Conservation (phyloP, 1,140 invertebrate species). For the Diploscapter pachys region DNA sequence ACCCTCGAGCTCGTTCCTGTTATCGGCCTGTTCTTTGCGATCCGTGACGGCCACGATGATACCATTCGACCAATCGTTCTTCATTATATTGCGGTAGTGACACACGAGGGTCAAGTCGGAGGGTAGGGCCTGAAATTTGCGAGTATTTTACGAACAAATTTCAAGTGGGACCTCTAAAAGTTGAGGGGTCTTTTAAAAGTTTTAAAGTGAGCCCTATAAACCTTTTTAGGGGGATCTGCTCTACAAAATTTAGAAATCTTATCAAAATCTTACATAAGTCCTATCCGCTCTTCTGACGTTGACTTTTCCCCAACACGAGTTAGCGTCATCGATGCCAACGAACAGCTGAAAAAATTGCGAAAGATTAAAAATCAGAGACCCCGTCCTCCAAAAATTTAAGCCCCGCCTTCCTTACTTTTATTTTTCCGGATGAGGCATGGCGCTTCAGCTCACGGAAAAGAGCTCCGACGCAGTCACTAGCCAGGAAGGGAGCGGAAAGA, state of each 20-base stretch:
- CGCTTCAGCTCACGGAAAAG: conserved; percentile 46
- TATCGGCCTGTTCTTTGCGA: conserved; percentile 47
- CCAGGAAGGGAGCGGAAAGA: conserved; percentile 49
- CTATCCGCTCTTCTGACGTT: conserved; percentile 46
- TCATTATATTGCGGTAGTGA: conserved; percentile 43
- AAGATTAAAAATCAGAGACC: neutral
- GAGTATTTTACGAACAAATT: neutral
- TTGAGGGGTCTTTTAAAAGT: too few species aligned
- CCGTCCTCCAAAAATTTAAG: too few species aligned
- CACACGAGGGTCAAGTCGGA: conserved; percentile 47
- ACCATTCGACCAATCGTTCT: conserved; percentile 53
- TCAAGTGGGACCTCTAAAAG: conserved; percentile 15
- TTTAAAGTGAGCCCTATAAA: conserved; percentile 6
- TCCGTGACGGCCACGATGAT: conserved; percentile 50
- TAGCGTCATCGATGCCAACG: conserved; percentile 52
- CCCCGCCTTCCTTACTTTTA: conserved; percentile 32
- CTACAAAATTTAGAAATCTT: conserved; percentile 17
- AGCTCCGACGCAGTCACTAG: conserved; percentile 54
- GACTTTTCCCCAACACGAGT: conserved; percentile 53
- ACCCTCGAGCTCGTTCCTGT: conserved; percentile 33
- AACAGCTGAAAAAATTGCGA: conserved; percentile 32
- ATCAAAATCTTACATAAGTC: conserved; percentile 35
- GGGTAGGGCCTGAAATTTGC: conserved; percentile 21
- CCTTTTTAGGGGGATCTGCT: neutral
- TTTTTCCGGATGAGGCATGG: conserved; percentile 44